Evolutionary conservation across 2,888 invertebrate species (phyloP), one percentile per base, ranked within the genome.

Genomic region (Thecocarcelia acutangulata): DNA sequence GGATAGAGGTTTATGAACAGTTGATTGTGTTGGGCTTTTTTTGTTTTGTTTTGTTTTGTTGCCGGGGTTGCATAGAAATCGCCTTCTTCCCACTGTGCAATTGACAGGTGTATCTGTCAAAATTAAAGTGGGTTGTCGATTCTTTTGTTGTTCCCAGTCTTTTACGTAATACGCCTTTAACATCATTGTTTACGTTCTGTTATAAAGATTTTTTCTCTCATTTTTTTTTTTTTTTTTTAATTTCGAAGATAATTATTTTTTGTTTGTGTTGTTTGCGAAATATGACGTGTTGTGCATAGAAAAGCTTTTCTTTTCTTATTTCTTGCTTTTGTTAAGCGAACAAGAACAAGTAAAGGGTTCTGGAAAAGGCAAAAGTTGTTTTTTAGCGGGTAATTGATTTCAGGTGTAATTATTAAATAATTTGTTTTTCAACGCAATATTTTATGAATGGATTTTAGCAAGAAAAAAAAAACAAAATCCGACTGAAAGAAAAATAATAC

Each of bases 81-180:
- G 42, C 44, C 77, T 78, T 54, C 73, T 82, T 42, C 69, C 73
- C 63, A 76, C 68, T 73, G 59, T 86, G 86, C 85, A 86, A 86
- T 85, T 87, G 87, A 87, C 87, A 87, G 87, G 87, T 87, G 86
- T 78, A 83, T 83, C 78, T 77, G 78, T 69, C 70, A 77, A 82
- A 81, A 78, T 78, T 69, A 82, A 78, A 74, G 73, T 69, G 82
- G 82, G 77, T 59, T 78, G 82, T 74, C 58, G 56, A 46, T 69
- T 48, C 74, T 59, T 46, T 82, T 82, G 74, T 82, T 78, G 15
- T 58, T 59, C 64, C 15, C 28, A 66, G 63, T 33, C 63, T 76
- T n/a, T 74, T 70, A 50, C 69, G 73, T 77, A 78, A 74, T 78
- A 78, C 64, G 78, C 78, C 78, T 72, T 77, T 48, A 63, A 70